Evolutionary conservation across 2,888 invertebrate genomes (phyloP).

Genomic region (Rutpela maculata): DNA sequence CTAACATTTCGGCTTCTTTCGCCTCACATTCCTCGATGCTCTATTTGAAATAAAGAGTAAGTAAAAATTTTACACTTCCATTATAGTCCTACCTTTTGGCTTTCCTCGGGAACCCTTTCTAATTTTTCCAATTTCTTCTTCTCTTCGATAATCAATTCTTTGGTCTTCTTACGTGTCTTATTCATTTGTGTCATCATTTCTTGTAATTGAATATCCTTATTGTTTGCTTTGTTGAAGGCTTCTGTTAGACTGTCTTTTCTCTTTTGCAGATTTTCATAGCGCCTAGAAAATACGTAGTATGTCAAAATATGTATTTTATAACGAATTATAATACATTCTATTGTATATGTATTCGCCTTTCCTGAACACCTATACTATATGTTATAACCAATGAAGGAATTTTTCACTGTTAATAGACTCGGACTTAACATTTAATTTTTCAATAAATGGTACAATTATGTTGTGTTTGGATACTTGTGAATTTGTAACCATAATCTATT

Average conservation of each 20-base stretch:
- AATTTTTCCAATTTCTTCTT: conserved; percentile 82
- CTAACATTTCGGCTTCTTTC: conserved; percentile 75
- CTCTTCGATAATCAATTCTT: conserved; percentile 81
- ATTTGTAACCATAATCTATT: too few relatives aligned
- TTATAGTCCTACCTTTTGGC: conserved; percentile 78
- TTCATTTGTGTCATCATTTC: conserved; percentile 82
- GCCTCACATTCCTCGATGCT: conserved; percentile 75
- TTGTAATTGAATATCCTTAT: conserved; percentile 80
- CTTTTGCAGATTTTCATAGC: conserved; percentile 72
- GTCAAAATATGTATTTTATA: too few relatives aligned
- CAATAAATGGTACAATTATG: too few relatives aligned
- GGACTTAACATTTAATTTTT: too few relatives aligned
- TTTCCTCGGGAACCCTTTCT: conserved; percentile 83
- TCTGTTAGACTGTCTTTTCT: conserved; percentile 71
- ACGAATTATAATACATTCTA: too few relatives aligned
- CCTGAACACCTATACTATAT: too few relatives aligned
- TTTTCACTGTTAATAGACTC: too few relatives aligned
- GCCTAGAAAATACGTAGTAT: conserved; percentile 60
- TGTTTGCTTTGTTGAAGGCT: conserved; percentile 80
- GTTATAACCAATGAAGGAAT: too few relatives aligned
- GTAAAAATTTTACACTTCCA: not conserved
- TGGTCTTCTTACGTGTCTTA: conserved; percentile 85
- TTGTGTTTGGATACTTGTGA: too few relatives aligned
- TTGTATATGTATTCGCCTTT: too few relatives aligned
- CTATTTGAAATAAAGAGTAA: conserved; percentile 51